phyloP scores from a whole-genome alignment of 1,140 invertebrate species.

The Andrena cerasifolii region DNA sequence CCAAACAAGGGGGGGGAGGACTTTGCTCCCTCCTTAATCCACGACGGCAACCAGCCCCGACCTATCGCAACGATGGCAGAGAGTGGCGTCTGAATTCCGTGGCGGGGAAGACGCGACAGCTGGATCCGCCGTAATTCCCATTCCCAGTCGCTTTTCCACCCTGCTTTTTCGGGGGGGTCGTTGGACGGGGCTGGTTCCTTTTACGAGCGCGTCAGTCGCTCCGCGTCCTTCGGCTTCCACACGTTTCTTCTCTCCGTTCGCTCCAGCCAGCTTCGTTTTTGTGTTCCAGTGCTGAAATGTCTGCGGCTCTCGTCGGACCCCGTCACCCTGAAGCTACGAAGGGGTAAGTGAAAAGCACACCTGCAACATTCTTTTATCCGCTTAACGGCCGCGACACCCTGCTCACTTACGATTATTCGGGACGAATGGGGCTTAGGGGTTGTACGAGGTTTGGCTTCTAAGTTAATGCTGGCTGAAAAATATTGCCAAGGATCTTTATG shows the following conservation, averaged over 20 bases:
- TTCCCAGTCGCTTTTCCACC: slow-evolving; percentile 24
- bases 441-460: too few relatives aligned
- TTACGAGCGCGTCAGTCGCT: neutral
- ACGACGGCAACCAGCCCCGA: neutral
- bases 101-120: slow-evolving; percentile 10
- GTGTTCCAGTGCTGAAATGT: slow-evolving; percentile 94
- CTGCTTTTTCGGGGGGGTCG: slow-evolving; percentile 2
- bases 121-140: slow-evolving; percentile 28
- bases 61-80: slow-evolving; percentile 13
- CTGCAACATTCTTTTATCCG: slow-evolving; percentile 48
- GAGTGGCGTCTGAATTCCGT: slow-evolving; percentile 8
- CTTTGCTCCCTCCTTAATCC: slow-evolving; percentile 7
- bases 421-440: too few relatives aligned
- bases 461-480: too few relatives aligned
- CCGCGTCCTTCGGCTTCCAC: neutral
- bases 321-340: slow-evolving; percentile 93
- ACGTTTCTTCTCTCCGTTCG: slow-evolving; percentile 4
- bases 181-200: neutral
- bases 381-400: slow-evolving; percentile 10
- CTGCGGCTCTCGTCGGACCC: slow-evolving; percentile 93
- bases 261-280: slow-evolving; percentile 71
- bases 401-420: too few relatives aligned
- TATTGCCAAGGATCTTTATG: too few relatives aligned
- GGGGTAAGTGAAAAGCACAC: slow-evolving; percentile 86
- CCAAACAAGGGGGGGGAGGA: neutral